Evolutionary conservation across 2,888 invertebrate species (phyloP), one percentile per base, ranked within the genome.

Genomic region (Labia minor): DNA sequence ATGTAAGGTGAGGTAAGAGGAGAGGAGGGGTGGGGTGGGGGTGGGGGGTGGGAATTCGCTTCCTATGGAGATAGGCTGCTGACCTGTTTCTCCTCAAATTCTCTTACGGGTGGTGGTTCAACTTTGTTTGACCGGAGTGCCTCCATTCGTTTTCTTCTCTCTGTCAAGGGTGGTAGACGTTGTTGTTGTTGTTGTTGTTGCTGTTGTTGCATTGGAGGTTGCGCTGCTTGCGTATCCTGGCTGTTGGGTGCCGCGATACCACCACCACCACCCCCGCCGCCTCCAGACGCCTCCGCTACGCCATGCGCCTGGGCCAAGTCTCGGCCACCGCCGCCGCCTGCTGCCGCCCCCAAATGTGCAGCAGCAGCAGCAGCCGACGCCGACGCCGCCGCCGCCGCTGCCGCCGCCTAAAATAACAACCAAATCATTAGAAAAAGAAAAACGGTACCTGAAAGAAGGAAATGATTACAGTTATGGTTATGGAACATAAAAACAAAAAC

Each of bases 211-310:
- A 11, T 65, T 63, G n/a, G 21, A 19, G 11, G 63, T 64, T n/a
- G 61, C 66, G 18, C 62, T 67, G 37, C 49, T 21, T 64, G 63
- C 14, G 64, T 66, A 19, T 62, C 66, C 26, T 37, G 49, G 33
- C 61, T 64, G 11, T 16, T 66, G 8, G 37, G 63, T 67, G 64
- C 49, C 63, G 64, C 37, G 61, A 21, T 16, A 49, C 19, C 61
- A 62, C 21, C 21, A 66, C 19, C n/a, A 64, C 62, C 19, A 63
- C 67, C 10, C 64, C 21, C 14, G 18, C 66, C 64, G 63, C 21
- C 65, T 21, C 65, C 67, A 21, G 63, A 62, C 16, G 65, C 67
- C 14, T 33, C 10, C 62, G 61, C 37, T 0, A 21, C 18, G n/a
- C 16, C 64, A 37, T 63, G 63, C 19, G 37, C 64, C 62, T 49